These are phyloP conservation scores for Phallusia fumigata DNA, from an alignment of 23 tunicate species.

Conservation along the genomic window DNA sequence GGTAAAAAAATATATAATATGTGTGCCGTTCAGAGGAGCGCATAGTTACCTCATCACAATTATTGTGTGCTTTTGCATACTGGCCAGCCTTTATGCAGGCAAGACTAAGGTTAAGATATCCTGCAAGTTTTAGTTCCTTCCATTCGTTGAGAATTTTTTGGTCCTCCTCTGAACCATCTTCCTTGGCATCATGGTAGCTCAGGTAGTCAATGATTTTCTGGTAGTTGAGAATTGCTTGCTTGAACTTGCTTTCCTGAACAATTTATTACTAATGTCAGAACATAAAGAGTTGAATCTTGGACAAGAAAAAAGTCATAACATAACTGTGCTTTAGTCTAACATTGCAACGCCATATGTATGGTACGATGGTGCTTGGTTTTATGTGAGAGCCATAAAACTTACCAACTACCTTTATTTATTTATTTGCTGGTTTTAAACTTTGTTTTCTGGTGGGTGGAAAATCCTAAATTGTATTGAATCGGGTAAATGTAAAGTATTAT, in stretches of 20 bases:
- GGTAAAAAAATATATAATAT: too few species aligned
- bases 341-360: too few species aligned
- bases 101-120: conserved; percentile 63
- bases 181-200: conserved; percentile 56
- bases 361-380: too few species aligned
- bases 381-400: too few species aligned
- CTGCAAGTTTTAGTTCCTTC: conserved; percentile 68
- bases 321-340: too few species aligned
- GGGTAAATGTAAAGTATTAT: neutral
- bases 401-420: too few species aligned
- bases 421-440: too few species aligned
- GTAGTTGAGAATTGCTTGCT: conserved; percentile 34
- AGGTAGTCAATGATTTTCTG: conserved; percentile 46
- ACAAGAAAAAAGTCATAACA: neutral
- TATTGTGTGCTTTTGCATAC: conserved; percentile 36
- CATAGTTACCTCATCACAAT: conserved; percentile 49
- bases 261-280: neutral
- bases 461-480: neutral
- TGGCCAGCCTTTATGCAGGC: conserved; percentile 59
- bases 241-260: conserved; percentile 25
- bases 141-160: conserved; percentile 35
- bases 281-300: neutral
- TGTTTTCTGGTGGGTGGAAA: too few species aligned
- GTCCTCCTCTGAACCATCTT: conserved; percentile 44
- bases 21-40: neutral